These are phyloP conservation scores for Stegodyphus dumicola DNA, from an alignment of 1,140 invertebrate genomes.

Conservation along the genomic window DNA sequence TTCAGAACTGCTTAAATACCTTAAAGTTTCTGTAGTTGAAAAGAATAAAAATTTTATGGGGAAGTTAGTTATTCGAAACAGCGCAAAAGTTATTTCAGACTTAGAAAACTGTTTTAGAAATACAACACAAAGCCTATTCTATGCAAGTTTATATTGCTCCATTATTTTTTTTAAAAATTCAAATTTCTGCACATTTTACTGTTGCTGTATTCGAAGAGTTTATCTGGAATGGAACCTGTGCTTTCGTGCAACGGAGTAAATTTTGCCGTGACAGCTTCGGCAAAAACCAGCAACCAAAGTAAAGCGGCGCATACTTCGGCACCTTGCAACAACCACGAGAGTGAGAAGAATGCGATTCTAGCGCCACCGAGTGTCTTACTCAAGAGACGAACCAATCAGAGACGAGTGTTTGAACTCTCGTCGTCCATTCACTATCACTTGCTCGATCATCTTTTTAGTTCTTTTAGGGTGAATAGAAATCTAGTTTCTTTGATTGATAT, in stretches of 20 bases:
- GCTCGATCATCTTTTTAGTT: slow-evolving; percentile 22
- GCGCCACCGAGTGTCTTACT: slow-evolving; percentile 8
- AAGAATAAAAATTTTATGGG: neutral
- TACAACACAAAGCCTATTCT: no score
- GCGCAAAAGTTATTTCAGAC: slow-evolving; percentile 15
- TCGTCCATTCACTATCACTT: slow-evolving; percentile 50
- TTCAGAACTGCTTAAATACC: neutral
- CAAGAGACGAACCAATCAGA: slow-evolving; percentile 26
- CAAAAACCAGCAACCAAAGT: slow-evolving; percentile 4
- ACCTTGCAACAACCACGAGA: slow-evolving; percentile 3
- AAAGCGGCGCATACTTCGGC: slow-evolving; percentile 23
- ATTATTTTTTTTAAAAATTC: neutral
- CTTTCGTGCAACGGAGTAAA: neutral
- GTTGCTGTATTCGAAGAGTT: neutral
- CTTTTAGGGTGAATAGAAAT: neutral
- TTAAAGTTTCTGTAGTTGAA: neutral
- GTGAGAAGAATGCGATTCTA: slow-evolving; percentile 13
- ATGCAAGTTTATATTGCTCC: no score
- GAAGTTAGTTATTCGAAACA: slow-evolving; percentile 14
- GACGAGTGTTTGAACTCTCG: slow-evolving; percentile 41
- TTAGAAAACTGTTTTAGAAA: slow-evolving; percentile 9
- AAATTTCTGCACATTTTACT: neutral
- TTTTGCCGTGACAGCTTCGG: neutral
- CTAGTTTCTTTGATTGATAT: slow-evolving; percentile 33
- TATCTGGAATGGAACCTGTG: neutral